These are phyloP conservation scores for Trachelus iudaicus DNA, from an alignment of 2,888 invertebrate genomes.

Conservation along the genomic window DNA sequence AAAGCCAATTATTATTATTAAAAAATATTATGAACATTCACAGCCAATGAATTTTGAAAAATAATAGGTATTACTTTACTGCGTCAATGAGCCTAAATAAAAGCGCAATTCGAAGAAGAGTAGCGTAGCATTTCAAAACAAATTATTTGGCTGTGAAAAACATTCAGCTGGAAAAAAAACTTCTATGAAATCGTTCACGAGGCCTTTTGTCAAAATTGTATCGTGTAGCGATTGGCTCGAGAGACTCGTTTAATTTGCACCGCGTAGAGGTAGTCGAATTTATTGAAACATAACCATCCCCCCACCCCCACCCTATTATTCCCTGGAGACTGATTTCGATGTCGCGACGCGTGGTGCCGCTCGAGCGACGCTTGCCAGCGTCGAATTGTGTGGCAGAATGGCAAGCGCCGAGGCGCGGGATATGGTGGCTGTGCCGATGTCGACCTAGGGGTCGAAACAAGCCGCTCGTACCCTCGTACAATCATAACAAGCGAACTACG, in stretches of 20 bases:
- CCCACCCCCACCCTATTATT: conserved; percentile 24
- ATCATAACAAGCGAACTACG: conserved; percentile 45
- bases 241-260: conserved; percentile 28
- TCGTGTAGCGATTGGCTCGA: background rate
- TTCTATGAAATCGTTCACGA: background rate
- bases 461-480: conserved; percentile 32
- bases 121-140: background rate
- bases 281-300: conserved; percentile 30
- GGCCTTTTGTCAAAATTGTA: background rate
- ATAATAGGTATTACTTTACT: background rate
- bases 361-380: background rate
- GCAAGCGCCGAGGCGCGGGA: background rate
- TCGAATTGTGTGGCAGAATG: background rate
- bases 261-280: conserved; percentile 28
- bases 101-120: background rate
- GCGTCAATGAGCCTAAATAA: background rate
- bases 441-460: conserved; percentile 31
- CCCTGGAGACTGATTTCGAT: conserved; percentile 32
- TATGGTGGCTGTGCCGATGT: background rate
- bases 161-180: background rate
- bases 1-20: background rate
- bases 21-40: background rate
- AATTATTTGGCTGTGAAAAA: background rate
- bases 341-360: conserved; percentile 14
- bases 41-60: background rate